Conservation (phyloP, 2,797 vertebrate species). For the Gobio occitaniae region DNA sequence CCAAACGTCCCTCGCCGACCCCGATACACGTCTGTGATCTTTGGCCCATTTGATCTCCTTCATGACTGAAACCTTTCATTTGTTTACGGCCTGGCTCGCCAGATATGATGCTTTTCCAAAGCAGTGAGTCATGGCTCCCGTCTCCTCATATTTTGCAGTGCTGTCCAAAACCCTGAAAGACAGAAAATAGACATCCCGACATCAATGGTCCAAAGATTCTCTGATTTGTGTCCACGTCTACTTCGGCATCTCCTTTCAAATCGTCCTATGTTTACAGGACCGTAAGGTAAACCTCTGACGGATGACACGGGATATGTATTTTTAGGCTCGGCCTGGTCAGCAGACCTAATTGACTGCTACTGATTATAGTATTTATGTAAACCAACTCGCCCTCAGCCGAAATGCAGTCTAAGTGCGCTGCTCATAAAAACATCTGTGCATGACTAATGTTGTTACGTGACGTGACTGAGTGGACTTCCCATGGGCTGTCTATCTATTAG, state of each 20-base stretch:
- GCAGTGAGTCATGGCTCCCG: constrained; percentile 68
- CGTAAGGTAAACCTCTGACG: constrained; percentile 65
- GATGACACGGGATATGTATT: constrained; percentile 67
- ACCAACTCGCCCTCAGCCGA: constrained; percentile 66
- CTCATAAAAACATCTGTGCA: constrained; percentile 71
- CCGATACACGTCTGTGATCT: constrained; percentile 35
- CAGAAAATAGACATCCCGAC: constrained; percentile 56
- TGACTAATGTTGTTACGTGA: constrained; percentile 71
- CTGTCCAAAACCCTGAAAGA: constrained; percentile 64
- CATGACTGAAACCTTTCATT: constrained; percentile 59
- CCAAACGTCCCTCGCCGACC: constrained; percentile 29
- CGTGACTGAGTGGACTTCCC: constrained; percentile 65
- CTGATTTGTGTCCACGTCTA: constrained; percentile 63
- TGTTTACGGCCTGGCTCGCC: constrained; percentile 68
- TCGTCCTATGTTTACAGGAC: constrained; percentile 40
- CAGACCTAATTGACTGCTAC: constrained; percentile 69
- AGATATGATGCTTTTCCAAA: constrained; percentile 62
- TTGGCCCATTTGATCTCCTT: constrained; percentile 63
- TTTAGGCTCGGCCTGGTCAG: constrained; percentile 69
- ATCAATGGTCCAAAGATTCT: constrained; percentile 70
- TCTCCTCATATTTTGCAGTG: constrained; percentile 56
- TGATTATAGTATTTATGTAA: constrained; percentile 78
- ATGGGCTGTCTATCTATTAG: constrained; percentile 60
- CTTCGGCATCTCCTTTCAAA: constrained; percentile 44
- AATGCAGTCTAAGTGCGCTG: constrained; percentile 66